Base-by-base conservation (phyloP, 2,797 vertebrate species). In the Chloroceryle amazona region DNA sequence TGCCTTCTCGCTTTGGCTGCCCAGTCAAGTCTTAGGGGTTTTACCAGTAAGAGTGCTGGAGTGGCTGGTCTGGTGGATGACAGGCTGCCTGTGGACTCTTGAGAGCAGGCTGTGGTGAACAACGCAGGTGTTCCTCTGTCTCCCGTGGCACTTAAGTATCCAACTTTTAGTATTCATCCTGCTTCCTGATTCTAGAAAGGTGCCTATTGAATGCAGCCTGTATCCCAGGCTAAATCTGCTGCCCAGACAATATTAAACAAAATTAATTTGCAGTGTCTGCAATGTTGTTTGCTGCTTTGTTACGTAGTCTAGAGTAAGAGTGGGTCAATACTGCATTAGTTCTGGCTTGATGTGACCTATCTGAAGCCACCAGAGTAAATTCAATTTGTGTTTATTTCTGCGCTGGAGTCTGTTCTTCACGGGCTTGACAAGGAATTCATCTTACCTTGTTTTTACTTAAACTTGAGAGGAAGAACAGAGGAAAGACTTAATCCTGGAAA, bases 371-470 rank as follows among this genome's bases (percentile, higher is more conserved):
- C 60, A 35, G 57, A 90, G 91, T 92, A 95, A 96, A 96, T 96
- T 96, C 82, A 93, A 37, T 94, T 96, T 91, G 93, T 93, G 78
- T 95, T 96, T 88, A 80, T 96, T 96, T 89, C 81, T 92, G 68
- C 81, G 37, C 85, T 51, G 52, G 71, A 93, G 71, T 86, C 65
- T 84, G 80, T 93, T 91, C 82, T 95, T 94, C 81, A 39, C 6
- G 3, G 82, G 44, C 63, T 71, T 95, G 93, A 90, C 89, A 93
- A 94, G 70, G 79, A 94, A 96, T 92, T 95, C 75, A 90, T 92
- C 92, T 94, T 92, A 49, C 88, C 71, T 78, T 94, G 58, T 11
- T 90, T 96, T 95, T 81, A 94, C 89, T 94, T 81, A n/a, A n/a
- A 72, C 95, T 89, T 84, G 85, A 94, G 95, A 93, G 81, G 78